These are phyloP conservation scores for Pachymerium ferrugineum DNA, from an alignment of 2,888 invertebrate species.

Conservation along the genomic window DNA sequence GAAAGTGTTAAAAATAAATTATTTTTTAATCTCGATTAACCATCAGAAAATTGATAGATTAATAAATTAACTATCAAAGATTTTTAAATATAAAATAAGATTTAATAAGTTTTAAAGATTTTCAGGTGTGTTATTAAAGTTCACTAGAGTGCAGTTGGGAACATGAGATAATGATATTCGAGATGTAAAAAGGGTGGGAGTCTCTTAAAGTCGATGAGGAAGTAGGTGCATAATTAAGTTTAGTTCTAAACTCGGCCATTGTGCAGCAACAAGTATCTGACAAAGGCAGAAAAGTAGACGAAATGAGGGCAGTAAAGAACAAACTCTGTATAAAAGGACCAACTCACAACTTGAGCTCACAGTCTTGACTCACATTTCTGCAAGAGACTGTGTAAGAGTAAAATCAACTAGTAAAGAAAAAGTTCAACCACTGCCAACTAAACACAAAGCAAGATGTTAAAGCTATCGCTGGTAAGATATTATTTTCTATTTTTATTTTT, in stretches of 20 bases:
- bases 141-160: no score
- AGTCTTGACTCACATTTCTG: not conserved
- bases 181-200: not conserved
- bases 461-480: not conserved
- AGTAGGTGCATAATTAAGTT: constrained; percentile 11
- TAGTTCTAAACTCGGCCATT: constrained; percentile 9
- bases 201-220: constrained; percentile 3
- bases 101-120: no score
- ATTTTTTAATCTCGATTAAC: not conserved
- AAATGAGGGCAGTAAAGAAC: constrained; percentile 14
- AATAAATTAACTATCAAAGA: no score
- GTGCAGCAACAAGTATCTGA: constrained; percentile 14
- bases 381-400: not conserved
- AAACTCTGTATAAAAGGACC: not conserved
- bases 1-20: not conserved
- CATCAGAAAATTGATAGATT: no score
- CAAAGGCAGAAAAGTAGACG: constrained; percentile 2
- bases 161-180: not conserved
- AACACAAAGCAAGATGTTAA: not conserved
- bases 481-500: not conserved
- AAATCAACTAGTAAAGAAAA: no score
- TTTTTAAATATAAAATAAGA: no score
- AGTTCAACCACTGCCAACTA: not conserved
- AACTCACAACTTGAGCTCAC: not conserved
- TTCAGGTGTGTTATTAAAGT: no score